Base-by-base conservation (phyloP, 2,888 invertebrate species). In the Hirtodrosophila confusa region DNA sequence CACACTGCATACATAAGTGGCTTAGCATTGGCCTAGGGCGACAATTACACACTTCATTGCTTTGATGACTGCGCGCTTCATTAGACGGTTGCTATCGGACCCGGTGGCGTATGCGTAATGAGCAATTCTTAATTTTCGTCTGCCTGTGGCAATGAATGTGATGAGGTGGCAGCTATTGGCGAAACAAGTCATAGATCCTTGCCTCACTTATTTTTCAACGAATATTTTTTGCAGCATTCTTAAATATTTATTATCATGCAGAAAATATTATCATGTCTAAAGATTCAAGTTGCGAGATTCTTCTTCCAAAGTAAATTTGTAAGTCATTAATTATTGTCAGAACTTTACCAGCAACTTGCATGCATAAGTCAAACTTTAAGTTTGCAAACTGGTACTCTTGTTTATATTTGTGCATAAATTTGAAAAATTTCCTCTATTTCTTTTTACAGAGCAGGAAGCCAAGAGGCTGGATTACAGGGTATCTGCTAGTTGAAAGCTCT, bases 21-120 rank as follows among this genome's bases (percentile, higher is more conserved):
- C 58, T 40, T 10, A 45, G 41, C 60, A 63, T 76, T 76, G 73
- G 54, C 77, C 44, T 17, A 33, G 47, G 63, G 68, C 63, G 36
- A 71, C 64, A 68, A 77, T 77, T 78, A 77, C 76, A 67, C 76
- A 69, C 76, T 71, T 78, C 75, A 75, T 75, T 75, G 76, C 50
- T 36, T 68, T 68, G 57, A 65, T 78, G 54, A 37, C 55, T 39
- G 36, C 60, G 53, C 61, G 67, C 71, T 71, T 65, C 65, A 77
- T 75, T 71, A 68, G 63, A 53, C 70, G 36, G 8, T 36, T 37
- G 31, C 6, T 3, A 12, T 11, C 31, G 5, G 24, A 12, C 10
- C 37, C 29, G 12, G 27, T 40, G 61, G 29, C 60, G 36, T 64
- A 56, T 74, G 31, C 56, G 33, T 61, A 54, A 54, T 69, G 31